Conservation (phyloP, 2,797 vertebrate genomes). For the Dromococcyx pavoninus region DNA sequence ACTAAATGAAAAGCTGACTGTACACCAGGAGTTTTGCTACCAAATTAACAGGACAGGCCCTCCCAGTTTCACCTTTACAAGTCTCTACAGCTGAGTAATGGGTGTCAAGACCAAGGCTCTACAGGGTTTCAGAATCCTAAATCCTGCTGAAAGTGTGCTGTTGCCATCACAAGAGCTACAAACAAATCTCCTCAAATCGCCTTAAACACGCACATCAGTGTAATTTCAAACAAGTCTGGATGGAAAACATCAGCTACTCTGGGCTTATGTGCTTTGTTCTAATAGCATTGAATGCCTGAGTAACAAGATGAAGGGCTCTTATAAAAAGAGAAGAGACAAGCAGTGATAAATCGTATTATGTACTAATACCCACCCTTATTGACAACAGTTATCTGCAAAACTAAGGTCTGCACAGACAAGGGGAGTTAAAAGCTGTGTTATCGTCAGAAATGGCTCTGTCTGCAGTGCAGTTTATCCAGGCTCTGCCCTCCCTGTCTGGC, state of each 20-base stretch:
- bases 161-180: background rate
- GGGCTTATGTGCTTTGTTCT: background rate
- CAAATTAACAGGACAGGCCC: background rate
- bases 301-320: conserved; percentile 53
- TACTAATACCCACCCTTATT: background rate
- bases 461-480: background rate
- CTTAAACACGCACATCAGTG: background rate
- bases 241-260: background rate
- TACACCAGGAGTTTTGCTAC: background rate
- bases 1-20: background rate
- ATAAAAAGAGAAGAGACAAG: background rate
- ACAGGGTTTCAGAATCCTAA: background rate
- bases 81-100: background rate
- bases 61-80: background rate
- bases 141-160: background rate
- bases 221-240: background rate
- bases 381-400: conserved; percentile 26
- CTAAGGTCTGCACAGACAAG: background rate
- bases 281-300: conserved; percentile 2
- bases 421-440: conserved; percentile 42
- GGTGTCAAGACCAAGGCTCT: background rate
- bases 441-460: background rate
- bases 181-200: background rate
- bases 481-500: background rate
- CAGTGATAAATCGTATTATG: conserved; percentile 9